phyloP scores from a whole-genome alignment of 53 echinoderm and acorn worm genomes.

The Crossaster papposus region DNA sequence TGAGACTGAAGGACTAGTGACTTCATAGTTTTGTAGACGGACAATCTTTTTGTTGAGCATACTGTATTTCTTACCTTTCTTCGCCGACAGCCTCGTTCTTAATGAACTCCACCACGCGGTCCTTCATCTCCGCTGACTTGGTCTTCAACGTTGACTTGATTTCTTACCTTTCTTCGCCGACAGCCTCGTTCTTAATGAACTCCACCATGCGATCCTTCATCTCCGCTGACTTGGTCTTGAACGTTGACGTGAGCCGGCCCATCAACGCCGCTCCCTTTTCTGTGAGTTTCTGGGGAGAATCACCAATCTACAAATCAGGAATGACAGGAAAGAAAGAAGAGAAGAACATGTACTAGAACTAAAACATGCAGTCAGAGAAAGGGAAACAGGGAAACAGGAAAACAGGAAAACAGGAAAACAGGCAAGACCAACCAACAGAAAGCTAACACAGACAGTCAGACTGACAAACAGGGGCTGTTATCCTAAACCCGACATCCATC shows the following conservation, averaged over 20 bases:
- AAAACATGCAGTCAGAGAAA: slow-evolving; percentile 43
- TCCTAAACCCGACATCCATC: no score
- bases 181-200: slow-evolving; percentile 90
- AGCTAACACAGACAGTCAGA: neutral
- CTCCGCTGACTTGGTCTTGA: slow-evolving; percentile 80
- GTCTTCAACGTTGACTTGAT: slow-evolving; percentile 51
- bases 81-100: slow-evolving; percentile 83
- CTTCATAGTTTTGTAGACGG: no score
- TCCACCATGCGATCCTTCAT: slow-evolving; percentile 91
- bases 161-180: slow-evolving; percentile 83
- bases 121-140: slow-evolving; percentile 84
- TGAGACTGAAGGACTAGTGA: no score
- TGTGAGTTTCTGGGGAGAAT: slow-evolving; percentile 87
- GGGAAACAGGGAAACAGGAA: slow-evolving; percentile 19
- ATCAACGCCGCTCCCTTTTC: slow-evolving; percentile 94
- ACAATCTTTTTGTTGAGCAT: no score
- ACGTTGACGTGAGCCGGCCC: slow-evolving; percentile 82
- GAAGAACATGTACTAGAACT: slow-evolving; percentile 37
- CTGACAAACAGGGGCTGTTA: neutral
- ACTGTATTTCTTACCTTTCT: slow-evolving; percentile 79
- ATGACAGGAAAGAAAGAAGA: slow-evolving; percentile 26
- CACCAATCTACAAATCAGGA: slow-evolving; percentile 74
- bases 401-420: neutral
- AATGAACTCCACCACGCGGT: slow-evolving; percentile 90
- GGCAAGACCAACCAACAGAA: neutral